A percentile compares a stretch with the other conserved stretches of the same genome.
phyloP scores from a whole-genome alignment of 2,888 invertebrate species.

The Mythimna albipuncta region DNA sequence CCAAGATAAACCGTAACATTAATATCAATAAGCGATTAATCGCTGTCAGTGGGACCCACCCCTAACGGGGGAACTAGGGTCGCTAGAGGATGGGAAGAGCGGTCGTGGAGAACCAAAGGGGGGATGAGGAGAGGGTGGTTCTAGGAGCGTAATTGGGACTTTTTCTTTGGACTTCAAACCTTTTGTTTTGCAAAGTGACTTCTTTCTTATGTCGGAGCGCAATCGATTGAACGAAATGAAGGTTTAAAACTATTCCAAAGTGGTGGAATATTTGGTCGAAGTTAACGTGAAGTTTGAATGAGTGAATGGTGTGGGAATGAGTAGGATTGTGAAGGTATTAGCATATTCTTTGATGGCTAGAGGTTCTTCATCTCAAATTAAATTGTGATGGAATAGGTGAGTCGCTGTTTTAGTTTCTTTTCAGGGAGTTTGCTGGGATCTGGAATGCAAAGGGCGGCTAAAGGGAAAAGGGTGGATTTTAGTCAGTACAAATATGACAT shows the following conservation, averaged over 20 bases:
- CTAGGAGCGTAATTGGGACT: slow-evolving; percentile 88
- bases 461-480: no score
- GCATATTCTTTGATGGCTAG: slow-evolving; percentile 8
- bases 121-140: slow-evolving; percentile 28
- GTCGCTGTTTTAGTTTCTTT: not conserved
- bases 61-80: slow-evolving; percentile 60
- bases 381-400: not conserved
- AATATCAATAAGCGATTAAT: slow-evolving; percentile 60
- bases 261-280: slow-evolving; percentile 53
- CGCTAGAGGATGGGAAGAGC: slow-evolving; percentile 60
- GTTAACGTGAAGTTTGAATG: slow-evolving; percentile 35
- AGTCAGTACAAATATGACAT: no score
- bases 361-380: slow-evolving; percentile 1
- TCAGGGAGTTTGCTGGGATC: no score
- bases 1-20: slow-evolving; percentile 47
- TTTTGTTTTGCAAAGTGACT: slow-evolving; percentile 90
- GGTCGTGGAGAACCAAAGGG: slow-evolving; percentile 47
- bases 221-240: slow-evolving; percentile 79
- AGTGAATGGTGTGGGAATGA: slow-evolving; percentile 34
- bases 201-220: slow-evolving; percentile 78
- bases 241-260: slow-evolving; percentile 59
- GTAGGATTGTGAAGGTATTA: slow-evolving; percentile 31
- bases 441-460: no score
- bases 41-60: slow-evolving; percentile 64
- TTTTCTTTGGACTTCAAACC: slow-evolving; percentile 87